phyloP scores from a whole-genome alignment of 2,888 invertebrate genomes.

The Lepidochitona cinerea region DNA sequence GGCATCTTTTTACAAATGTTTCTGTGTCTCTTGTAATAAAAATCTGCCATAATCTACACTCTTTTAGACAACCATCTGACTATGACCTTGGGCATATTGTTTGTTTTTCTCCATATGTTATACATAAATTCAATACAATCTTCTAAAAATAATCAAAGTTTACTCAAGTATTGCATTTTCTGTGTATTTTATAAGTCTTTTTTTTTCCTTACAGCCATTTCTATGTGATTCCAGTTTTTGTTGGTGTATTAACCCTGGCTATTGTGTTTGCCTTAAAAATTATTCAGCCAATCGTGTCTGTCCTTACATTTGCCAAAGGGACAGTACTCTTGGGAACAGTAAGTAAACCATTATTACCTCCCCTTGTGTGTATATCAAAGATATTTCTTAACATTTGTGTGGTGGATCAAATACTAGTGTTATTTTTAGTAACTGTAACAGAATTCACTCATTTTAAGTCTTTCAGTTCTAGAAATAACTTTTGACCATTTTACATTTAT shows the following conservation, averaged over 20 bases:
- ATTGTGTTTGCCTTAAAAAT: conserved; percentile 64
- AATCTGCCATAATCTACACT: no score
- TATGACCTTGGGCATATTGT: no score
- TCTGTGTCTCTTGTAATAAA: no score
- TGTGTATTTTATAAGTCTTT: neutral
- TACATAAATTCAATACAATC: neutral
- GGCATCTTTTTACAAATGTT: no score
- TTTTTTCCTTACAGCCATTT: conserved; percentile 48
- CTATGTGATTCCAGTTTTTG: conserved; percentile 67
- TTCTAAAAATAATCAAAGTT: neutral
- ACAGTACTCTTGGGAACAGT: conserved; percentile 65
- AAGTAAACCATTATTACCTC: conserved; percentile 42
- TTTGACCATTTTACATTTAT: no score
- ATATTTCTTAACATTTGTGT: no score
- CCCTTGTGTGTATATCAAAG: neutral
- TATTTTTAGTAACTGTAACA: no score
- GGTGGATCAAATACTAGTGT: no score
- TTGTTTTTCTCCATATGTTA: neutral
- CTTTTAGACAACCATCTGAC: no score
- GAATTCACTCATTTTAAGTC: no score
- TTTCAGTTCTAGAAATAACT: no score
- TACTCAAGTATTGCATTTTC: neutral
- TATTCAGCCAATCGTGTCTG: conserved; percentile 65
- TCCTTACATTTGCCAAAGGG: conserved; percentile 67
- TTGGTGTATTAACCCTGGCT: conserved; percentile 59